Evolutionary conservation across 1,140 invertebrate genomes (phyloP).

Genomic region (Bilobella aurantiaca): DNA sequence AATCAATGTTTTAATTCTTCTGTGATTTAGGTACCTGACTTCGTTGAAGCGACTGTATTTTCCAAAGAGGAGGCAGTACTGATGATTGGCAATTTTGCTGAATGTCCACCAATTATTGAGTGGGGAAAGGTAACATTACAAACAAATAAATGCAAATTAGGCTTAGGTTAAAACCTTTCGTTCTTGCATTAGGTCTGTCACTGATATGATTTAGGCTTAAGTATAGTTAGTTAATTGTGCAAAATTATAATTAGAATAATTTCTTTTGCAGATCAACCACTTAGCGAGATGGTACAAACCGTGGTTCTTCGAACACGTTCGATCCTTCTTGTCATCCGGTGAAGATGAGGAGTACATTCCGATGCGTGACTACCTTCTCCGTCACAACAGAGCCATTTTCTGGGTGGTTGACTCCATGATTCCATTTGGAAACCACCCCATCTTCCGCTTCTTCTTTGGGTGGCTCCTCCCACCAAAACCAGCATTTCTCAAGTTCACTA

Average conservation of each 20-base stretch:
- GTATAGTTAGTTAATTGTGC: too few relatives aligned
- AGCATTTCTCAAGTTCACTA: conserved; percentile 47
- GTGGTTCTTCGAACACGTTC: conserved; percentile 56
- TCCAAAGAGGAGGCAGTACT: conserved; percentile 46
- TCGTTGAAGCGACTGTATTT: conserved; percentile 48
- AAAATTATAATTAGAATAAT: conserved; percentile 34
- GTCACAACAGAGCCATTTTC: conserved; percentile 49
- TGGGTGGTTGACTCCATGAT: conserved; percentile 50
- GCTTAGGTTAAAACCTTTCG: too few relatives aligned
- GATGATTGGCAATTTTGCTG: conserved; percentile 46
- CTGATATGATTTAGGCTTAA: too few relatives aligned
- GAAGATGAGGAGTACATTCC: conserved; percentile 47
- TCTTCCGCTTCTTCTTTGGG: conserved; percentile 36
- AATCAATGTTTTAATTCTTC: background rate
- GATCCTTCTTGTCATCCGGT: conserved; percentile 43
- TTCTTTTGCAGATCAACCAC: conserved; percentile 41
- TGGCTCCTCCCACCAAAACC: conserved; percentile 46
- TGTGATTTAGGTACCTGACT: conserved; percentile 40
- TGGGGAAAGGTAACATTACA: conserved; percentile 21
- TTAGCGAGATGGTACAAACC: conserved; percentile 48
- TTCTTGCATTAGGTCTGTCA: too few relatives aligned
- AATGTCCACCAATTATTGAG: conserved; percentile 37
- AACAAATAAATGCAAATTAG: conserved; percentile 1
- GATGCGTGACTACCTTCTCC: conserved; percentile 45
- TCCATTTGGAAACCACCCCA: conserved; percentile 44